Evolutionary conservation across 2,113 vertebrate genomes (phyloP), one percentile per base, ranked within the genome.

Genomic region (Mastomys coucha): DNA sequence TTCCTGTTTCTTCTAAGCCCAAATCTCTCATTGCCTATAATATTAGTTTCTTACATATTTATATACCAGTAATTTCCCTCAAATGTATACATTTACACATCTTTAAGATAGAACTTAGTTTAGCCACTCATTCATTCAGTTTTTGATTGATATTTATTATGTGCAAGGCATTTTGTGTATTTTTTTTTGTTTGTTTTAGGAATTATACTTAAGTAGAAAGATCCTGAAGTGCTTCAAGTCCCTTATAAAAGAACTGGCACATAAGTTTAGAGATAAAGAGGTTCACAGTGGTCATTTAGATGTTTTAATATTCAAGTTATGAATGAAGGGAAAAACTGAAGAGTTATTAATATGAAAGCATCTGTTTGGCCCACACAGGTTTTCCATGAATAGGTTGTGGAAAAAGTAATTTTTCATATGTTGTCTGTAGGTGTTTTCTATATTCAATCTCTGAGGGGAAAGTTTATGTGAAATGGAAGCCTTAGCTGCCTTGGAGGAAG

Each of bases 361-460:
- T 95, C 67, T 94, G 33, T 94, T 97, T 94, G 73, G 92, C 95
- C 92, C 92, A 92, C 96, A 96, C 92, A 96, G 85, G 81, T 96
- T 98, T 98, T 97, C 97, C 95, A 97, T 42, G 89, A 97, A 97
- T 95, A 92, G 92, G 49, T 87, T 93, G 88, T 97, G 97, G 96
- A 97, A 97, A 96, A 96, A 78, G 58, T 17, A 31, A 75, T 45
- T 96, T 97, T 93, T 95, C 45, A 72, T 65, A 42, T 80, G 36
- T 86, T 89, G 77, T 84, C 86, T 91, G 92, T 96, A 93, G 86
- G 96, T 95, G 96, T 96, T 97, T 96, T 97, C 96, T 97, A 88
- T 95, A 96, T 91, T 97, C 92, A 91, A 65, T 36, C 53, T 91
- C 7, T 73, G 65, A 82, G 42, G 90, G 87, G 89, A 45, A 95